Evolutionary conservation across 2,113 vertebrate species (phyloP).

Genomic region (Odocoileus hemionus): DNA sequence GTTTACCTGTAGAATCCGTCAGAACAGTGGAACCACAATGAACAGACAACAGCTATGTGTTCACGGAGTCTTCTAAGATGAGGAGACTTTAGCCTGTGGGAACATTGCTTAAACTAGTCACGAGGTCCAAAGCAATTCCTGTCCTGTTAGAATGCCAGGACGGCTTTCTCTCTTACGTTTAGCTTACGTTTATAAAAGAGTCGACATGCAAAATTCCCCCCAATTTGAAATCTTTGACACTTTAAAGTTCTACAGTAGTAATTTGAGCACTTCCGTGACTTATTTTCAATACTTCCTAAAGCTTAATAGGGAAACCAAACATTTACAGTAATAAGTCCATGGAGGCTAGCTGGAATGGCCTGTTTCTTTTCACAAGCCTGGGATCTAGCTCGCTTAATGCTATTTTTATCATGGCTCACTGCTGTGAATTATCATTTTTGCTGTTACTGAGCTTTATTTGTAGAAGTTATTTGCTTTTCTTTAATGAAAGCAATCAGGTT

Average conservation of each 20-base stretch:
- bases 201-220: background rate
- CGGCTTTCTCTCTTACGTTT: background rate
- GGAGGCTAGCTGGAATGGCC: background rate
- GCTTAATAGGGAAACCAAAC: background rate
- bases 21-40: background rate
- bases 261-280: background rate
- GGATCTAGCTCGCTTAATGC: background rate
- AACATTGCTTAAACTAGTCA: background rate
- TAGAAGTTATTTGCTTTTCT: background rate
- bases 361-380: background rate
- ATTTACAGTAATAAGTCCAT: background rate
- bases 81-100: background rate
- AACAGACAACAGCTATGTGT: no score
- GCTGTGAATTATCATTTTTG: background rate
- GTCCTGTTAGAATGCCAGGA: background rate
- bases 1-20: background rate
- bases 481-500: background rate
- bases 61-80: background rate
- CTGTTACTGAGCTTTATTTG: background rate
- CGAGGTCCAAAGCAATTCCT: background rate
- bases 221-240: background rate
- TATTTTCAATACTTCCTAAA: background rate
- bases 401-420: background rate
- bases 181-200: background rate
- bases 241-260: background rate